Conservation (phyloP, 35 echinoderm and acorn worm species). For the Apostichopus californicus region DNA sequence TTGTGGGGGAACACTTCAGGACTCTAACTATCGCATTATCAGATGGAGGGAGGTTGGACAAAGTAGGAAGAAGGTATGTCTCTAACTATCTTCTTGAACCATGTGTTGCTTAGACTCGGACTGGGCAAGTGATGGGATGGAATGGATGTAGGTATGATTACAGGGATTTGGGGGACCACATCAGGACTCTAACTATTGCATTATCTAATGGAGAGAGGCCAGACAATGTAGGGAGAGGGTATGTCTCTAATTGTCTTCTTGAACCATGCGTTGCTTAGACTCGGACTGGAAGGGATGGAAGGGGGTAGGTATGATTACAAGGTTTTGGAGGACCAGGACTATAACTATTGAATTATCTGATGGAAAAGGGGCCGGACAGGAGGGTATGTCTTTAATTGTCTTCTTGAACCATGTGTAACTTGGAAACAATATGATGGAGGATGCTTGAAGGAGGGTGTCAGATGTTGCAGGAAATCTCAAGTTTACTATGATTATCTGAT, state of each 20-base stretch:
- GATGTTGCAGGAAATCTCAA: too few species aligned
- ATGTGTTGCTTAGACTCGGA: too few species aligned
- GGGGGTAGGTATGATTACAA: constrained; percentile 92
- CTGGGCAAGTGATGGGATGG: neutral
- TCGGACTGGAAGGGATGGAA: constrained; percentile 19
- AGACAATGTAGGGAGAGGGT: constrained; percentile 99
- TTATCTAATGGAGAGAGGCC: constrained; percentile 95
- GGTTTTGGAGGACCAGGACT: constrained; percentile 89
- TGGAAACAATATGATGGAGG: too few species aligned
- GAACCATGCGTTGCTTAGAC: too few species aligned
- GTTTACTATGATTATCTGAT: too few species aligned
- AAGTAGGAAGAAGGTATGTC: constrained; percentile 97
- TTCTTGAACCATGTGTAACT: too few species aligned
- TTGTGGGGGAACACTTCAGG: constrained; percentile 95
- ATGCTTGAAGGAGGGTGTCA: too few species aligned
- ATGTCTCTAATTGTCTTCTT: neutral
- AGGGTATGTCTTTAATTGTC: neutral
- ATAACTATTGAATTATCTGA: constrained; percentile 95
- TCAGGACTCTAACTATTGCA: constrained; percentile 92
- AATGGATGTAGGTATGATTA: constrained; percentile 91
- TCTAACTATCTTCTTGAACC: too few species aligned
- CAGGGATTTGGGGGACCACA: constrained; percentile 95
- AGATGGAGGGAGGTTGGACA: constrained; percentile 94
- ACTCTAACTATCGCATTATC: constrained; percentile 94
- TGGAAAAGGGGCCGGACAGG: constrained; percentile 84